Evolutionary conservation across 2,797 vertebrate genomes (phyloP).

Genomic region (Forpus xanthops): DNA sequence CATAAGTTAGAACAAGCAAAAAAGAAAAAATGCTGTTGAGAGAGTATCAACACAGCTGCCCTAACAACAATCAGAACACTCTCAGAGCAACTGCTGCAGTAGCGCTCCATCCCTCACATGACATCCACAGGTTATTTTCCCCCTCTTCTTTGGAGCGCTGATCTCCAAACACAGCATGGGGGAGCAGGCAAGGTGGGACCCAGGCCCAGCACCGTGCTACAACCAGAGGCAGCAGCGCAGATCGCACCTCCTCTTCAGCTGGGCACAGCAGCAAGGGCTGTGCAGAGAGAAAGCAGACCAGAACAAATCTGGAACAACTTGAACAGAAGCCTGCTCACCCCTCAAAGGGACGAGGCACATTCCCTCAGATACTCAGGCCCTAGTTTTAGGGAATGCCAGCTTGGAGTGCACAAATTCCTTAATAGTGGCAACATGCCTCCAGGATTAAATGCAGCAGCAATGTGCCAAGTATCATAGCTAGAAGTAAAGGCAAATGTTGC

Average conservation of each 20-base stretch:
- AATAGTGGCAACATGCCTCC: neutral
- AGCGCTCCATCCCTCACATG: neutral
- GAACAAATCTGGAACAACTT: neutral
- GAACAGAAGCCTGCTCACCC: neutral
- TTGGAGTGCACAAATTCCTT: neutral
- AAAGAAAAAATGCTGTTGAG: neutral
- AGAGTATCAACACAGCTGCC: neutral
- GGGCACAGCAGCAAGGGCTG: neutral
- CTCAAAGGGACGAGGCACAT: neutral
- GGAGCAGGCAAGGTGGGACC: neutral
- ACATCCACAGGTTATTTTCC: neutral
- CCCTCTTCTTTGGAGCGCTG: neutral
- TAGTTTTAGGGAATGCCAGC: neutral
- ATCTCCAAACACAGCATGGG: neutral
- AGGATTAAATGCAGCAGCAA: neutral
- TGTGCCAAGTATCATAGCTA: neutral
- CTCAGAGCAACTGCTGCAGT: neutral
- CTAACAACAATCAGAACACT: neutral
- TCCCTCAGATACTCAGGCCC: neutral
- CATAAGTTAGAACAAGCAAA: neutral
- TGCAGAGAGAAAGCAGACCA: neutral
- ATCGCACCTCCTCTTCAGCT: neutral
- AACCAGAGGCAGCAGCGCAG: neutral
- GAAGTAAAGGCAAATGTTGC: constrained; percentile 43
- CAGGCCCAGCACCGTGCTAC: neutral